A percentile compares a stretch with the other conserved stretches of the same genome.
Conservation (phyloP, 1,140 invertebrate species). For the Pentalonia nigronervosa region DNA sequence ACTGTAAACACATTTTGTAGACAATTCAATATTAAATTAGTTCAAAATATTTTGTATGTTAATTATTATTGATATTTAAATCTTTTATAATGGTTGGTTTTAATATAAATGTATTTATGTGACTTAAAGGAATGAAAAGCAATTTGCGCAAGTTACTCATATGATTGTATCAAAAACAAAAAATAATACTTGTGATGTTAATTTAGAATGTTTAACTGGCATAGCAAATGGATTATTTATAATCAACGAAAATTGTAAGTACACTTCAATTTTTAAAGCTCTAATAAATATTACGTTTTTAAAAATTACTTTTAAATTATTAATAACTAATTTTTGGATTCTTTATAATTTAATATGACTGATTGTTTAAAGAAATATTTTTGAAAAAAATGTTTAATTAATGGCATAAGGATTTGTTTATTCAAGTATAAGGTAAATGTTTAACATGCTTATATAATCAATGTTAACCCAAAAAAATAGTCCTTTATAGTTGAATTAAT, state of each 20-base stretch:
- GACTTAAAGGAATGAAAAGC: background rate
- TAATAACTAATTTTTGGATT: background rate
- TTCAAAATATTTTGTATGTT: conserved; percentile 11
- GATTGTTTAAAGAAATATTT: background rate
- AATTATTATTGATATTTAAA: background rate
- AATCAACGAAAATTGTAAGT: conserved; percentile 41
- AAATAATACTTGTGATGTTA: conserved; percentile 37
- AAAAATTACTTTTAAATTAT: background rate
- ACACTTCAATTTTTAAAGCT: background rate
- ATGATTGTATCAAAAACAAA: conserved; percentile 2
- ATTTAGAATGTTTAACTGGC: conserved; percentile 31
- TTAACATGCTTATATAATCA: background rate
- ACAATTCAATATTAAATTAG: conserved; percentile 43
- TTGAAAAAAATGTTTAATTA: background rate
- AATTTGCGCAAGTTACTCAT: background rate
- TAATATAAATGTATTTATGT: background rate
- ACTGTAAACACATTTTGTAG: conserved; percentile 32
- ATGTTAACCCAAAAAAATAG: background rate
- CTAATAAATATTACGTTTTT: background rate
- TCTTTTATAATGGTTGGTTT: background rate
- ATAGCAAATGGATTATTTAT: conserved; percentile 52
- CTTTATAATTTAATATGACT: background rate
- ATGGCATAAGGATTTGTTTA: background rate
- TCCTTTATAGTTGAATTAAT: background rate
- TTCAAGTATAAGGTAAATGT: background rate